Conservation (phyloP, 2,113 vertebrate genomes). For the Callopanchax toddi region DNA sequence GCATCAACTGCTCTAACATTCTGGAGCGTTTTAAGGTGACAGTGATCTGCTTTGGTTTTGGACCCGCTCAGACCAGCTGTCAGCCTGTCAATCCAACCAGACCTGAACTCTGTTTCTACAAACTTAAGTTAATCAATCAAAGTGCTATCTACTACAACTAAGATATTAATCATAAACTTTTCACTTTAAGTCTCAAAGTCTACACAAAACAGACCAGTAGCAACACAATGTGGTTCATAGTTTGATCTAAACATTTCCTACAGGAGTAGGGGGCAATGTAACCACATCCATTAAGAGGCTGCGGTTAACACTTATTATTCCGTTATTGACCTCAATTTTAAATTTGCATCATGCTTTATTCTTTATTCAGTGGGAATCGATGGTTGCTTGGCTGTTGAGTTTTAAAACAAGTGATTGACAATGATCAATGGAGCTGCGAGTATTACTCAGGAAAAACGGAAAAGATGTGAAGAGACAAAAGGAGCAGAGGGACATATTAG, state of each 20-base stretch:
- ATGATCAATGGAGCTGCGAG: constrained; percentile 65
- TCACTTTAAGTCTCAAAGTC: neutral
- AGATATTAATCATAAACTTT: no score
- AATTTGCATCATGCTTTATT: constrained; percentile 66
- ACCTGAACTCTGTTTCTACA: no score
- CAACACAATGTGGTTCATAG: neutral
- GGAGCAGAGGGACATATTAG: constrained; percentile 20
- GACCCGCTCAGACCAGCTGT: no score
- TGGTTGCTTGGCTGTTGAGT: constrained; percentile 53
- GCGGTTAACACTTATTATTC: constrained; percentile 61
- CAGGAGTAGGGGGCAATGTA: constrained; percentile 26
- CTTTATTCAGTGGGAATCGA: constrained; percentile 56
- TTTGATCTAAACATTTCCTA: constrained; percentile 12
- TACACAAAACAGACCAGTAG: constrained; percentile 12
- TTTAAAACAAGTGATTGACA: constrained; percentile 64
- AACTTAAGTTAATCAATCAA: neutral
- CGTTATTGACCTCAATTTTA: constrained; percentile 63
- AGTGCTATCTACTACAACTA: neutral
- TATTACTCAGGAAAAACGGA: neutral
- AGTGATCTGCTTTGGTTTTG: no score
- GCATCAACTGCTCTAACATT: no score
- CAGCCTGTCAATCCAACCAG: no score
- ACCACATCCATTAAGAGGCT: constrained; percentile 57
- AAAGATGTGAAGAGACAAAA: constrained; percentile 33
- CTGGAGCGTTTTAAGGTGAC: no score